Conservation (phyloP, 2,888 invertebrate species). For the Eupithecia tripunctaria region DNA sequence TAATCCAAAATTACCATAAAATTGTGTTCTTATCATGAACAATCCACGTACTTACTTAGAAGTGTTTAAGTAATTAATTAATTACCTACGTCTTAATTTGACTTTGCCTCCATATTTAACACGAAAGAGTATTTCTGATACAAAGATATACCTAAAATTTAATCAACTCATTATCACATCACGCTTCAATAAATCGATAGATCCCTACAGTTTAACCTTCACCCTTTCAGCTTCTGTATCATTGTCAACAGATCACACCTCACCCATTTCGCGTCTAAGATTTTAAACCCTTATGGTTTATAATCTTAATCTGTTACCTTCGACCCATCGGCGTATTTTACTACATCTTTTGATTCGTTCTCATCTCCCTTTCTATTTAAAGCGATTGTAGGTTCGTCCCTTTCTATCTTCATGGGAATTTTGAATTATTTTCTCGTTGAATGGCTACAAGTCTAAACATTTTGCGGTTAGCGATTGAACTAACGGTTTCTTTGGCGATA, state of each 20-base stretch:
- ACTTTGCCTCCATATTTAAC: neutral
- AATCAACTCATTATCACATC: constrained; percentile 17
- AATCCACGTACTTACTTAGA: neutral
- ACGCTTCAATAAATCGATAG: constrained; percentile 17
- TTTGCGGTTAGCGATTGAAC: constrained; percentile 35
- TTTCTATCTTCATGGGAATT: constrained; percentile 67
- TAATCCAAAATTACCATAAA: neutral
- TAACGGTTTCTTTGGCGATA: constrained; percentile 32
- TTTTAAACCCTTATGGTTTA: no score
- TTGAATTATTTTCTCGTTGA: constrained; percentile 71
- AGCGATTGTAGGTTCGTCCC: constrained; percentile 1
- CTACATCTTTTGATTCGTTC: constrained; percentile 23
- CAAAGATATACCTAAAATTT: neutral
- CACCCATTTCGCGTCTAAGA: constrained; percentile 27
- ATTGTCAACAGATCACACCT: constrained; percentile 36
- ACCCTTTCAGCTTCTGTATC: constrained; percentile 21
- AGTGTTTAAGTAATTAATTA: neutral
- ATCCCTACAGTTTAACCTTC: constrained; percentile 24
- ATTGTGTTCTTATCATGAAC: neutral
- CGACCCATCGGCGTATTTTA: constrained; percentile 16
- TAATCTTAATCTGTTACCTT: constrained; percentile 27
- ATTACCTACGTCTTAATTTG: neutral
- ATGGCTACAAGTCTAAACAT: constrained; percentile 49
- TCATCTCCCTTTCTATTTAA: constrained; percentile 23
- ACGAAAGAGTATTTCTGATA: neutral